Evolutionary conservation across 2,797 vertebrate genomes (phyloP).

Genomic region (Cossypha niveicapilla): DNA sequence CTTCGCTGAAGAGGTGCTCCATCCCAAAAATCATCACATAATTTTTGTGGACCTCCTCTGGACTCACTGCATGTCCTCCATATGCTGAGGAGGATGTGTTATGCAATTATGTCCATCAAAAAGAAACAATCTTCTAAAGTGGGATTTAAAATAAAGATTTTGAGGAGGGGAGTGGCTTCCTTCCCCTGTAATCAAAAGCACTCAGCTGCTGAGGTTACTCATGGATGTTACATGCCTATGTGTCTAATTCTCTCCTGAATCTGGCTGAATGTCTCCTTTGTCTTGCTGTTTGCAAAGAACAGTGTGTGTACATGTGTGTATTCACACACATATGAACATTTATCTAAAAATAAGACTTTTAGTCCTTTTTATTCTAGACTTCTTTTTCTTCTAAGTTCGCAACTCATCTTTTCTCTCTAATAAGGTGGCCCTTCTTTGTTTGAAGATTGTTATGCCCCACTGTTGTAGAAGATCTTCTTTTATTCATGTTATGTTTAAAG

Average conservation of each 20-base stretch:
- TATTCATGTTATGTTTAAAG: neutral
- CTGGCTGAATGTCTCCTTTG: neutral
- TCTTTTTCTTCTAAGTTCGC: neutral
- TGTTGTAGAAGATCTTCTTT: neutral
- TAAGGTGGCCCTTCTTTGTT: neutral
- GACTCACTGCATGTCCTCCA: fast-evolving
- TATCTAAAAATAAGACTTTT: neutral
- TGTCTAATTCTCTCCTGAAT: neutral
- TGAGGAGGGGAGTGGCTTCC: neutral
- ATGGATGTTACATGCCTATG: fast-evolving
- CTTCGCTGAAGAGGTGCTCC: neutral
- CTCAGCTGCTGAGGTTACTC: neutral
- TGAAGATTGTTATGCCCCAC: neutral
- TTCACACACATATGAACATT: neutral
- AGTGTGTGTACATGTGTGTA: neutral
- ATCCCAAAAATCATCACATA: neutral
- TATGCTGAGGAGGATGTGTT: neutral
- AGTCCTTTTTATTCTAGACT: neutral
- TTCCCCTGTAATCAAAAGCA: neutral
- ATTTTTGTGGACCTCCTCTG: neutral
- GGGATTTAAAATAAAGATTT: neutral
- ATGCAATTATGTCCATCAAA: neutral
- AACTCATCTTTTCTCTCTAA: neutral
- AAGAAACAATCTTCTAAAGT: neutral
- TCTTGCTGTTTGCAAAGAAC: neutral